Percentiles rank a stretch among this genome's conserved stretches.
phyloP scores from a whole-genome alignment of 2,113 vertebrate species.

The Microcebus murinus region DNA sequence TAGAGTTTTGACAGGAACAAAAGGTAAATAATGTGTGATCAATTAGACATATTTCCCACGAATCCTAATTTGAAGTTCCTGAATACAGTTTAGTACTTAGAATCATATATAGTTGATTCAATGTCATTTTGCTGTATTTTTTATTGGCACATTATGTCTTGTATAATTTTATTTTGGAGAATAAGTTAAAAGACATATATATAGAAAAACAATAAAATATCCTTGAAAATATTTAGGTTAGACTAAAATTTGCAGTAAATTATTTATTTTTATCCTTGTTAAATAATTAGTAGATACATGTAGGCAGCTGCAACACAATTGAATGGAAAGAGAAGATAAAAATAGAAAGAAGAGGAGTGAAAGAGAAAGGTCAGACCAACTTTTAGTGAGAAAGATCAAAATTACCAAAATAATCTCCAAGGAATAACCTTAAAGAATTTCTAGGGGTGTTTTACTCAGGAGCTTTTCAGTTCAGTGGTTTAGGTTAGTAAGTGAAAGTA shows the following conservation, averaged over 20 bases:
- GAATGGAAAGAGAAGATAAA: not conserved
- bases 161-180: not conserved
- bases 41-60: not conserved
- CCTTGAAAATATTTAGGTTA: not conserved
- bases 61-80: not conserved
- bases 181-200: not conserved
- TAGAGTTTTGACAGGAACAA: not conserved
- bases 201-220: not conserved
- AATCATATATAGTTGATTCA: not conserved
- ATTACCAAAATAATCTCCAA: not conserved
- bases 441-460: not conserved
- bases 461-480: not conserved
- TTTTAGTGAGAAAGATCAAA: slow-evolving; percentile 6
- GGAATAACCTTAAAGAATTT: not conserved
- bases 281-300: not conserved
- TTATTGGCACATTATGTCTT: not conserved
- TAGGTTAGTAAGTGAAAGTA: not conserved
- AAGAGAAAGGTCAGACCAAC: not conserved
- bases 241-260: not conserved
- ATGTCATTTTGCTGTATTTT: not conserved
- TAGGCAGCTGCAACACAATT: not conserved
- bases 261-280: not conserved
- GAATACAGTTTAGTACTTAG: not conserved
- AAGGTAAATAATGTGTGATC: not conserved
- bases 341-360: not conserved